Conservation (phyloP, 2,888 invertebrate genomes). For the Hydraecia micacea region DNA sequence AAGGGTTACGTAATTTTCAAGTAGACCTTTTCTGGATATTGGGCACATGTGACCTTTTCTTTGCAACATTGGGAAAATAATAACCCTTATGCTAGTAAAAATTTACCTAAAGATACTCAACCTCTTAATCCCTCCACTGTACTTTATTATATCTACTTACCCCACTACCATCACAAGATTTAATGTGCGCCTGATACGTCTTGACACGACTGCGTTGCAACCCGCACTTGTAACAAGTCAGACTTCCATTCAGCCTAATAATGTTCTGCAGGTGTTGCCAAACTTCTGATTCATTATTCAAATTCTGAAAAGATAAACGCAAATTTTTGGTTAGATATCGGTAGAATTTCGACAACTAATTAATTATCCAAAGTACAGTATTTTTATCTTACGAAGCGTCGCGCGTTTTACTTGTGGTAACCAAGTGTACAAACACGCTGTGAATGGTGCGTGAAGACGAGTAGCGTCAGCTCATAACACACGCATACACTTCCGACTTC, state of each 20-base stretch:
- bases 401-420: neutral
- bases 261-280: constrained; percentile 68
- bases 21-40: neutral
- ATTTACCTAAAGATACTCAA: neutral
- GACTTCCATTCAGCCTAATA: constrained; percentile 47
- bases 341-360: neutral
- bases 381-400: neutral
- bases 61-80: neutral
- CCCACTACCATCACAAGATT: constrained; percentile 53
- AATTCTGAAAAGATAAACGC: constrained; percentile 43
- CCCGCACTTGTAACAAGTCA: constrained; percentile 68
- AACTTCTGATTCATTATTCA: constrained; percentile 63
- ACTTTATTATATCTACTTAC: constrained; percentile 37
- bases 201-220: constrained; percentile 59
- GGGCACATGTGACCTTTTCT: neutral
- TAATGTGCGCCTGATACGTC: constrained; percentile 55
- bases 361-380: neutral
- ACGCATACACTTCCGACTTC: neutral
- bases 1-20: neutral
- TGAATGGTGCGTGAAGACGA: neutral
- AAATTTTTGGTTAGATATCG: neutral
- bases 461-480: neutral
- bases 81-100: neutral
- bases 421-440: neutral
- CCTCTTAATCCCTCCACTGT: neutral